Evolutionary conservation across 2,888 invertebrate genomes (phyloP), one percentile per base, ranked within the genome.

Genomic region (Mythimna lalbum): DNA sequence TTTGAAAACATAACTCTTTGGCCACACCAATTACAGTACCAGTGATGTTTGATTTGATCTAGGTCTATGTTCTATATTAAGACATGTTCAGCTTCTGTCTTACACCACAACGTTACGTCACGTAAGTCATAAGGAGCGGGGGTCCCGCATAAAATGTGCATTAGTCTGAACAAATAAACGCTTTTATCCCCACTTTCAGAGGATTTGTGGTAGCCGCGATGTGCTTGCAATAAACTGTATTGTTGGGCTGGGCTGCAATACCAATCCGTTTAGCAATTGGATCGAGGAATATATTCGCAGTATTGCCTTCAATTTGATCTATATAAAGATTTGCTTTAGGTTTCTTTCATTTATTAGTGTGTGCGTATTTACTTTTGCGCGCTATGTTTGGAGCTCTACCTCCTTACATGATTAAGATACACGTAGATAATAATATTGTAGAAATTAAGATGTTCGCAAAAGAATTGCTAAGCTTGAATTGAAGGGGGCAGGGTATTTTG

Each of bases 141-240:
- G 90, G 88, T 87, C 89, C 93, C 94, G 94, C 93, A 94, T 94
- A 94, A 94, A 94, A 94, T 94, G 94, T 94, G 93, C 94, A 94
- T 94, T 93, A 94, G 94, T 93, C 92, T 93, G 93, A 94, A 94
- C 94, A 94, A 94, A 94, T 94, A 93, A 94, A 94, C 93, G 93
- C 93, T 93, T 92, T 93, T 93, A 93, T 92, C 92, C 92, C 88
- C 87, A 90, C 91, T 90, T 90, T 89, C 88, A 83, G 90, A 87
- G 92, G 92, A 93, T 94, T 93, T 93, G 93, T 88, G 92, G 90
- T 88, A 85, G 85, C 85, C 86, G 76, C 84, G 86, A 88, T 85
- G 88, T 91, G 89, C 89, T 88, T 83, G 87, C 85, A 87, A 83
- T 88, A 87, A 83, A 87, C 86, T 86, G 87, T 85, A 84, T 85